These are phyloP conservation scores for Chiloscyllium punctatum DNA, from an alignment of 2,797 vertebrate species.

Conservation along the genomic window DNA sequence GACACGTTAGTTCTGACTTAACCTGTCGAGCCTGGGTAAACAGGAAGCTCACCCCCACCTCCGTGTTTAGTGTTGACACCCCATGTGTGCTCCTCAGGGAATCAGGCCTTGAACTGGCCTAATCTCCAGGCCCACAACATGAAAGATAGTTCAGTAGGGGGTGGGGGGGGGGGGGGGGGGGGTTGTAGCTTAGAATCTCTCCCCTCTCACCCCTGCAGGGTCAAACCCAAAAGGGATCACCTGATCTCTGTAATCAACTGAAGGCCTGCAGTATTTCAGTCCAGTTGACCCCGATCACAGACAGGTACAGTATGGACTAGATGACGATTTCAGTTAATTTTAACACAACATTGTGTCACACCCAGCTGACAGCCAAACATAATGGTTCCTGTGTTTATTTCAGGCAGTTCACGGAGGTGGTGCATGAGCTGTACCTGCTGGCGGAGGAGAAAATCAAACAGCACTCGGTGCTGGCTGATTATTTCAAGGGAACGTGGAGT, in stretches of 20 bases:
- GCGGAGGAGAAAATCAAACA: slow-evolving; percentile 50
- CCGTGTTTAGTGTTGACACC: neutral
- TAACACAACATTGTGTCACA: neutral
- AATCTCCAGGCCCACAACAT: neutral
- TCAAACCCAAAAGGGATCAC: neutral
- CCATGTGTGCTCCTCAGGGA: neutral
- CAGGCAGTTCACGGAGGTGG: slow-evolving; percentile 61
- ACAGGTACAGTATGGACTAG: neutral
- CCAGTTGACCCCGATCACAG: neutral
- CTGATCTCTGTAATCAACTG: no score
- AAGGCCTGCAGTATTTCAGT: neutral
- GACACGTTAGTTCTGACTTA: neutral
- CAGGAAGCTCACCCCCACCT: neutral
- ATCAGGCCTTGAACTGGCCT: neutral
- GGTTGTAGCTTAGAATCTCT: neutral
- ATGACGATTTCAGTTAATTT: neutral
- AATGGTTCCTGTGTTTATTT: neutral
- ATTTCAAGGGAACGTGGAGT: slow-evolving; percentile 70
- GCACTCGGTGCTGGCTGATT: slow-evolving; percentile 62
- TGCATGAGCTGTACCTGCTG: slow-evolving; percentile 55
- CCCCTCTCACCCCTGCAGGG: neutral
- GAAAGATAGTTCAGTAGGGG: neutral
- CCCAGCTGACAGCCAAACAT: neutral
- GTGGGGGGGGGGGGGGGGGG: neutral
- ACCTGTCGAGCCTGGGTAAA: neutral